Evolutionary conservation across 2,797 vertebrate species (phyloP).

Genomic region (Sebastolobus altivelis): DNA sequence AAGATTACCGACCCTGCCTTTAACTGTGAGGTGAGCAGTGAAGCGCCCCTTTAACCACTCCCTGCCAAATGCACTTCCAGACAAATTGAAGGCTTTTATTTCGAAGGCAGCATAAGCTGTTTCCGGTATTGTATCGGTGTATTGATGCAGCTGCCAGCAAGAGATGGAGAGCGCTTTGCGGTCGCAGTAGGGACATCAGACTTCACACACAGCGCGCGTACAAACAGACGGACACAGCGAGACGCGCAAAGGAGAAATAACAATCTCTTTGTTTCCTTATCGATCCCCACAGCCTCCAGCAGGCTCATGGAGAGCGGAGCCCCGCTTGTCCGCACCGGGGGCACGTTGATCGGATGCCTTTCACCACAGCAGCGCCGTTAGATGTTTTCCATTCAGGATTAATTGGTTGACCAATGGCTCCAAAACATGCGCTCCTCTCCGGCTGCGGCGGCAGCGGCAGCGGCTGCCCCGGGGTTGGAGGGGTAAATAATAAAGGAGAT

Average conservation of each 20-base stretch:
- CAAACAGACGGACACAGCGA: constrained; percentile 14
- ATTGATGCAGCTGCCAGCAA: constrained; percentile 30
- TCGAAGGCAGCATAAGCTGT: constrained; percentile 27
- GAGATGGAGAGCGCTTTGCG: constrained; percentile 54
- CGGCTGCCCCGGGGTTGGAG: constrained; percentile 48
- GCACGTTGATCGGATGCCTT: constrained; percentile 77
- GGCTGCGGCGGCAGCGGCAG: constrained; percentile 51
- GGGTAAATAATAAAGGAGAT: constrained; percentile 37
- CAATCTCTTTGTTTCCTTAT: background rate
- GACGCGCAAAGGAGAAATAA: constrained; percentile 15
- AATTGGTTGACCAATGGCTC: constrained; percentile 85
- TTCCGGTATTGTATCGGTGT: constrained; percentile 11
- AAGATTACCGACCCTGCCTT: too few species aligned
- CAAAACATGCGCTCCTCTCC: constrained; percentile 78
- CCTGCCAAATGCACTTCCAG: background rate
- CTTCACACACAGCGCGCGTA: background rate
- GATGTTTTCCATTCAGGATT: constrained; percentile 70
- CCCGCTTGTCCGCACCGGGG: constrained; percentile 63
- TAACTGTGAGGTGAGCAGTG: background rate
- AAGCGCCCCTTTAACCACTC: background rate
- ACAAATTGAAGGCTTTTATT: constrained; percentile 45
- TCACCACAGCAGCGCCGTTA: constrained; percentile 74
- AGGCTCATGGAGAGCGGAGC: constrained; percentile 75
- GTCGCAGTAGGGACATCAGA: constrained; percentile 57
- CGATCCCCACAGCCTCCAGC: constrained; percentile 30